phyloP scores from a whole-genome alignment of 2,113 vertebrate genomes.

The Apaloderma vittatum region DNA sequence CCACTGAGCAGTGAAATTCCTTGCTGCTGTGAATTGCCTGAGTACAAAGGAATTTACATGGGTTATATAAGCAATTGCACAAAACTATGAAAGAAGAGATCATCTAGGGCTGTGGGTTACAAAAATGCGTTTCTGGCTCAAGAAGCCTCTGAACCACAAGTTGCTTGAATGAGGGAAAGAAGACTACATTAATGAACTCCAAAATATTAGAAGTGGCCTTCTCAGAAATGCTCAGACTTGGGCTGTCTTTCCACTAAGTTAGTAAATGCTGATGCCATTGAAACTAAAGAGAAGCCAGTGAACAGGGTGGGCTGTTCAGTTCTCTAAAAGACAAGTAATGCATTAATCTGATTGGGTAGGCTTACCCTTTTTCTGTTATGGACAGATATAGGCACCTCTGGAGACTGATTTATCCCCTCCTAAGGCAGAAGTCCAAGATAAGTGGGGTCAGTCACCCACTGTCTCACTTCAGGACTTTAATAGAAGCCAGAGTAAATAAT shows the following conservation, averaged over 20 bases:
- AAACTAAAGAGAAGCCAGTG: background rate
- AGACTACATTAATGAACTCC: background rate
- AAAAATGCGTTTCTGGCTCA: background rate
- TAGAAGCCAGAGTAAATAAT: slow-evolving; percentile 51
- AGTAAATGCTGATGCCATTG: background rate
- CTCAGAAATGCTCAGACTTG: background rate
- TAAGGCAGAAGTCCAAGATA: slow-evolving; percentile 39
- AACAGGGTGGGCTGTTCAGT: background rate
- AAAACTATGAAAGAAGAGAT: background rate
- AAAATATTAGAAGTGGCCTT: background rate
- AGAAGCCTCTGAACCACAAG: background rate
- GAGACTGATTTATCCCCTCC: slow-evolving; percentile 2
- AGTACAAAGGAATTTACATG: background rate
- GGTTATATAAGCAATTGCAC: background rate
- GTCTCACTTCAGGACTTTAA: slow-evolving; percentile 30
- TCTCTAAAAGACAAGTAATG: background rate
- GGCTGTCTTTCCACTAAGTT: background rate
- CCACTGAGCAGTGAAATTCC: background rate
- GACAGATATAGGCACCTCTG: background rate
- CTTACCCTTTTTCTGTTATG: background rate
- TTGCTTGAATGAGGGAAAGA: background rate
- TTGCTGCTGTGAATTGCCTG: background rate
- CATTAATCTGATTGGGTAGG: background rate
- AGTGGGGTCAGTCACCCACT: slow-evolving; percentile 24
- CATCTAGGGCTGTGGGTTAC: background rate